These are phyloP conservation scores for Trinectes maculatus DNA, from an alignment of 2,113 vertebrate genomes.

Conservation along the genomic window DNA sequence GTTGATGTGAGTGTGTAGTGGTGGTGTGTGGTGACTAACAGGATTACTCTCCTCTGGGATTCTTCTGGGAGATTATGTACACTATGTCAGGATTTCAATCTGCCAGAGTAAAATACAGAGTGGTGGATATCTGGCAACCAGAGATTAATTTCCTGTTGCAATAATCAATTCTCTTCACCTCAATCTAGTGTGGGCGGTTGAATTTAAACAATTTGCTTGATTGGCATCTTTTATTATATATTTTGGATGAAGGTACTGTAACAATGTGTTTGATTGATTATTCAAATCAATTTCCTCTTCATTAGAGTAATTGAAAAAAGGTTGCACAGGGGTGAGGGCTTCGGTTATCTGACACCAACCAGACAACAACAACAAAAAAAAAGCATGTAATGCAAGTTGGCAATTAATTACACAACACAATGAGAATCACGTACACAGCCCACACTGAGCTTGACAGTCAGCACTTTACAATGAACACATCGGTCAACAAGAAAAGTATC, in stretches of 20 bases:
- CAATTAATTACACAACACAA: too few species aligned
- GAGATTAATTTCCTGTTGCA: not conserved
- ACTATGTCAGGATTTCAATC: conserved; percentile 58
- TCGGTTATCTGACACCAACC: too few species aligned
- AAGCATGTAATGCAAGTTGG: too few species aligned
- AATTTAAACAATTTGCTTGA: not conserved
- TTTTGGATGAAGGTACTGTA: not conserved
- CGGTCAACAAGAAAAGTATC: conserved; percentile 32
- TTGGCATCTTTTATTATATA: not conserved
- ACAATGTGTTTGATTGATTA: not conserved
- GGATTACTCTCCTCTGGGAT: conserved; percentile 56
- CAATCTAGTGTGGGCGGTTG: not conserved
- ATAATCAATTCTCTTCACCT: conserved; percentile 6
- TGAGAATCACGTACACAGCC: not conserved
- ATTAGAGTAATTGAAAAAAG: too few species aligned
- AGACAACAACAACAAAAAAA: too few species aligned
- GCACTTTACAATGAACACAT: conserved; percentile 3
- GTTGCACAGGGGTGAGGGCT: too few species aligned
- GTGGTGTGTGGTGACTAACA: conserved; percentile 37
- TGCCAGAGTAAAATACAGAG: conserved; percentile 37
- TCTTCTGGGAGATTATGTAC: conserved; percentile 49
- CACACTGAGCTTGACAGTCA: not conserved
- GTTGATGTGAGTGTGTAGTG: not conserved
- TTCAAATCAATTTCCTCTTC: not conserved
- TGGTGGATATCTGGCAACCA: conserved; percentile 18